These are phyloP conservation scores for Falco punctatus DNA, from an alignment of 2,113 vertebrate genomes.

Conservation along the genomic window DNA sequence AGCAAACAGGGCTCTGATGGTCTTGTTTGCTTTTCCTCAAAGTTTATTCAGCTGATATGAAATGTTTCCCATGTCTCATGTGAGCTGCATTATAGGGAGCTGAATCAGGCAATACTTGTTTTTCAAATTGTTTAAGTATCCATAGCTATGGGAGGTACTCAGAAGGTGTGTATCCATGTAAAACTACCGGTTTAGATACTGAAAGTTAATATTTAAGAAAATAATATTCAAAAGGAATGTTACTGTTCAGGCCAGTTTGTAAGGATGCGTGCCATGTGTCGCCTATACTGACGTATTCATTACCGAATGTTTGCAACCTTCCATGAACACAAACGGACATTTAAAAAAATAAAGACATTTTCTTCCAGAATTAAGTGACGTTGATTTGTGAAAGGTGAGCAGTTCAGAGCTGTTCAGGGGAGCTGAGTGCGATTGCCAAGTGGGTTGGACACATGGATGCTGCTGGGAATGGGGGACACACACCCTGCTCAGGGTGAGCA, in stretches of 20 bases:
- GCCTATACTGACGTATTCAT: rapidly evolving
- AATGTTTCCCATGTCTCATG: neutral
- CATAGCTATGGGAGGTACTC: neutral
- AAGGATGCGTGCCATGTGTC: neutral
- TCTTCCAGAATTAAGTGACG: neutral
- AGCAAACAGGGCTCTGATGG: neutral
- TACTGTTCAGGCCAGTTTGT: neutral
- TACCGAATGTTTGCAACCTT: neutral
- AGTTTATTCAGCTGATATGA: neutral
- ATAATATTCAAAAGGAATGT: neutral
- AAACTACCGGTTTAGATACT: neutral
- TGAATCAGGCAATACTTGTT: neutral
- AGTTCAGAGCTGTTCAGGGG: neutral
- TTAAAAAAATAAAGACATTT: slow-evolving; percentile 2
- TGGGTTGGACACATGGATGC: rapidly evolving
- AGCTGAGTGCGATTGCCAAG: neutral
- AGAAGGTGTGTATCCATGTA: neutral
- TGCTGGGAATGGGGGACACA: neutral
- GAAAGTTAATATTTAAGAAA: slow-evolving; percentile 41
- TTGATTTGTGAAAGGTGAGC: neutral
- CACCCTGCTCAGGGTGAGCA: neutral
- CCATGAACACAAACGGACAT: neutral
- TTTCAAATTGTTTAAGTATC: neutral
- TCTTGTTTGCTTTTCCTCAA: neutral
- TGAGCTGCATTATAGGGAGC: neutral